Percentiles rank a stretch among this genome's conserved stretches.
Evolutionary conservation across 2,113 vertebrate genomes (phyloP).

Genomic region (Neotoma lepida): DNA sequence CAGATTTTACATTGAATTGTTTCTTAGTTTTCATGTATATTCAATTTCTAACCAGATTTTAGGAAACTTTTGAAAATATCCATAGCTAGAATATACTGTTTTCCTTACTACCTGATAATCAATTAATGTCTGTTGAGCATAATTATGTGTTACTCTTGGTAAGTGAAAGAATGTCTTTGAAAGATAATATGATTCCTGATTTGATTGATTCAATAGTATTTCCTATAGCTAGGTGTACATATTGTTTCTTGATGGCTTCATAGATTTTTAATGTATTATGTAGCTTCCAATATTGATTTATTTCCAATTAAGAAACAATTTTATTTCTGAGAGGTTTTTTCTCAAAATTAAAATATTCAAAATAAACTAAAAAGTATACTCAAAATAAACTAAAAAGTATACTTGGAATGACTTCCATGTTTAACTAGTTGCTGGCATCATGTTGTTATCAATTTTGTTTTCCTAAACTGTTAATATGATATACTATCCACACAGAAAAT

Average conservation of each 20-base stretch:
- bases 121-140: slow-evolving; percentile 14
- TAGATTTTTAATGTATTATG: not conserved
- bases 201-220: slow-evolving; percentile 3
- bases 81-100: not conserved
- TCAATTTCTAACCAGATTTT: not conserved
- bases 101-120: not conserved
- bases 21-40: not conserved
- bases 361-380: not conserved
- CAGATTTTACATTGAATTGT: not conserved
- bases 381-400: not conserved
- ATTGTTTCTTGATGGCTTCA: not conserved
- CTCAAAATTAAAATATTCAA: slow-evolving; percentile 17
- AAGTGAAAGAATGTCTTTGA: not conserved
- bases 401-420: slow-evolving; percentile 10
- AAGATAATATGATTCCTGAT: not conserved
- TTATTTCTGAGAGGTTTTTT: not conserved
- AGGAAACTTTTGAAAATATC: not conserved
- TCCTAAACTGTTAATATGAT: slow-evolving; percentile 12
- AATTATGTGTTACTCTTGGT: not conserved
- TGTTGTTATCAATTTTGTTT: slow-evolving; percentile 4
- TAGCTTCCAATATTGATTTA: not conserved
- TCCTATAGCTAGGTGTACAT: not conserved
- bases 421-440: not conserved
- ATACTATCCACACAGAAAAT: not conserved
- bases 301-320: slow-evolving; percentile 26